phyloP scores from a whole-genome alignment of 2,888 invertebrate species.

The Aethes cnicana region DNA sequence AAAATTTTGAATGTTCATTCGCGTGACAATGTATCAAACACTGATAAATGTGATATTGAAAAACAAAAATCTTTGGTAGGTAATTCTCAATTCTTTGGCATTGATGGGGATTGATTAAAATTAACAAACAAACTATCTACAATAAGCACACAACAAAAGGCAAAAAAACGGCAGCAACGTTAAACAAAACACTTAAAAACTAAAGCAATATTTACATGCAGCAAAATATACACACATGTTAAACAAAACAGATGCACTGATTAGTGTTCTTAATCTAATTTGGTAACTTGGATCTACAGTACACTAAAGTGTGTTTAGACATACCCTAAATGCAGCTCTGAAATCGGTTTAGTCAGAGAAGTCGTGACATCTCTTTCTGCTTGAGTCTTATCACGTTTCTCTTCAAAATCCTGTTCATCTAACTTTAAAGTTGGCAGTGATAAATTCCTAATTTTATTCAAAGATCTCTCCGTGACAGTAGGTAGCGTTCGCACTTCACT shows the following conservation, averaged over 20 bases:
- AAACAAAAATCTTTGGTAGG: conserved; percentile 44
- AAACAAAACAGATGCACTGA: conserved; percentile 38
- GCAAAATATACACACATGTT: conserved; percentile 35
- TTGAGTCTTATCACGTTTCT: conserved; percentile 50
- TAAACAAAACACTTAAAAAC: no score
- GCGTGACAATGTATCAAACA: conserved; percentile 56
- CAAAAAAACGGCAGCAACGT: no score
- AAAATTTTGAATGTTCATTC: conserved; percentile 47
- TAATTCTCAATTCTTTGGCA: conserved; percentile 26
- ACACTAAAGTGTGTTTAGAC: conserved; percentile 54
- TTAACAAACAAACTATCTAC: conserved; percentile 25
- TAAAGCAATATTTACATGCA: conserved; percentile 35
- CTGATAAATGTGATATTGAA: conserved; percentile 53
- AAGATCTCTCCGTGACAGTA: conserved; percentile 57
- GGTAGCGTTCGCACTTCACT: conserved; percentile 67
- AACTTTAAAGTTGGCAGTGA: conserved; percentile 74
- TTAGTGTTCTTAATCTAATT: conserved; percentile 46
- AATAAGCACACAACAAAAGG: conserved; percentile 29
- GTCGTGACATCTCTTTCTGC: conserved; percentile 61
- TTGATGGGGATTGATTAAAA: conserved; percentile 26
- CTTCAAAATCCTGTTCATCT: conserved; percentile 59
- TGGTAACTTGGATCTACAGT: conserved; percentile 37
- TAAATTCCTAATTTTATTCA: conserved; percentile 65
- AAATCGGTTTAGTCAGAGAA: conserved; percentile 64
- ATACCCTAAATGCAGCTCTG: conserved; percentile 82